Base-by-base conservation (phyloP, 2,113 vertebrate genomes). In the Halichoeres trimaculatus region DNA sequence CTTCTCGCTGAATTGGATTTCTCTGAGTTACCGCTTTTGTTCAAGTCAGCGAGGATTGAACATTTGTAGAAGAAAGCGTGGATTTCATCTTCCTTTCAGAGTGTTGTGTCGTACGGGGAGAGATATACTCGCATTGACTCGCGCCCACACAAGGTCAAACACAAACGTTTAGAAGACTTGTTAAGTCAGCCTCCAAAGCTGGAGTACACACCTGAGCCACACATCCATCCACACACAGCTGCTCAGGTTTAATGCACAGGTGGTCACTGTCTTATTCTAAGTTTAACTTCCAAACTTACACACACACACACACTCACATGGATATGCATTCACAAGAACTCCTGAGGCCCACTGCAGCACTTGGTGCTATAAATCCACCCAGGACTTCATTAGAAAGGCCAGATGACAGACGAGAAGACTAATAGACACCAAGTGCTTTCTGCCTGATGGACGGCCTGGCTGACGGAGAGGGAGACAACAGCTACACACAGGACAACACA, bases 381-480 rank as follows among this genome's bases (percentile, higher is more conserved):
- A 73, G 85, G 89, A 87, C 84, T 89, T 89, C 78, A 91, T 93
- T 91, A 92, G 78, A 74, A 80, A 80, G 36, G 56, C 73, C 71
- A 73, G 70, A 88, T 88, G 85, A 83, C 80, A 85, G 80, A 90
- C 84, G 80, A 86, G 73, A 58, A 81, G 80, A 72, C 69, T 87
- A 84, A 89, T 84, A 82, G 84, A 81, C 80, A 65, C 67, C 12
- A 84, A 86, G 84, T 69, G 63, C 75, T 83, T 83, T 74, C 79
- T 77, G 76, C 58, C 55, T 90, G 80, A 90, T 78, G 77, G 71
- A 85, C 24, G 41, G 41, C 52, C 47, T 34, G 30, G 26, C 56
- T 45, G 55, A 79, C 57, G 36, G 67, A 58, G 70, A 55, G 74
- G 9, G 38, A 71, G 36, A 48, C 56, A 17, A 34, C 51, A 35